Evolutionary conservation across 2,113 vertebrate species (phyloP).

Genomic region (Numida meleagris): DNA sequence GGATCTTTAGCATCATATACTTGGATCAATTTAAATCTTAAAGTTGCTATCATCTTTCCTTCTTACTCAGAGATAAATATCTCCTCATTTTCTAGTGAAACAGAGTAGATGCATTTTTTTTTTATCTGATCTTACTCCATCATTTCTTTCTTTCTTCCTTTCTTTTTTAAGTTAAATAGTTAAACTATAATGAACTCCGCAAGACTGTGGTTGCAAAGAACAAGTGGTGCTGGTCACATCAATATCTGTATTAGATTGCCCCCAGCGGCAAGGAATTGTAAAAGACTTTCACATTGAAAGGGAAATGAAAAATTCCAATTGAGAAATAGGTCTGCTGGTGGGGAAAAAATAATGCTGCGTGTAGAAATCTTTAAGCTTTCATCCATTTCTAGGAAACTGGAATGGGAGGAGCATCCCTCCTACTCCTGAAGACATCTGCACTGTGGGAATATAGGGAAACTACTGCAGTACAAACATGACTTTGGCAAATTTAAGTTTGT

Average conservation of each 20-base stretch:
- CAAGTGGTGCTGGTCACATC: not conserved
- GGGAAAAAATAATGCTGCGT: not conserved
- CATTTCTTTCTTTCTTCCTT: not conserved
- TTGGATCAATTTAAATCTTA: conserved; percentile 68
- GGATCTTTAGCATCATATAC: conserved; percentile 55
- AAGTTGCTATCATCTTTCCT: conserved; percentile 51
- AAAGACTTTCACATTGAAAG: not conserved
- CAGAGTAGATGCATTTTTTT: not conserved
- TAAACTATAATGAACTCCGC: not conserved
- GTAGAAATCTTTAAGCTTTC: conserved; percentile 25
- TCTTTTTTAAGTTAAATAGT: not conserved
- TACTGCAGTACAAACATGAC: not conserved
- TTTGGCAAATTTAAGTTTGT: conserved; percentile 40
- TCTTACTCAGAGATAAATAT: conserved; percentile 53
- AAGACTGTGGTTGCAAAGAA: not conserved
- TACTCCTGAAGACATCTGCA: not conserved
- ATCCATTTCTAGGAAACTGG: conserved; percentile 45
- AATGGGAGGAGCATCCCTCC: conserved; percentile 33
- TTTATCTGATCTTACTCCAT: not conserved
- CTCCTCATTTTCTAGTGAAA: conserved; percentile 33
- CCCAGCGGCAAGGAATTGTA: conserved; percentile 45
- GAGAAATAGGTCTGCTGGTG: conserved; percentile 18
- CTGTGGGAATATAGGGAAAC: not conserved
- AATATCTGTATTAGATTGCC: conserved; percentile 47
- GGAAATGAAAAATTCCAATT: not conserved